Evolutionary conservation across 2,113 vertebrate species (phyloP).

Genomic region (Nerophis ophidion): DNA sequence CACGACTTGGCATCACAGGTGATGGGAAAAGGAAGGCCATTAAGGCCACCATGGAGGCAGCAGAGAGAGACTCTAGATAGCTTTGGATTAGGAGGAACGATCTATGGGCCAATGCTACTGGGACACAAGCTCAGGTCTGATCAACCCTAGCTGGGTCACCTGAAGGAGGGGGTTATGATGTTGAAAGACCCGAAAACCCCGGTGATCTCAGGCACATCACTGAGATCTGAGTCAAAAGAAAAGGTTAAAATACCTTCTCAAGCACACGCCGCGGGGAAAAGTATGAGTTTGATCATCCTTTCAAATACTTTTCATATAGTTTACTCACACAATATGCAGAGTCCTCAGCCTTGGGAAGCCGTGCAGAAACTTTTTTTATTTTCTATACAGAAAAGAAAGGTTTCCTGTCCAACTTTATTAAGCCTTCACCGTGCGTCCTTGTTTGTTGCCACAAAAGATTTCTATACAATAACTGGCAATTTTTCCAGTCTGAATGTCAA

Average conservation of each 20-base stretch:
- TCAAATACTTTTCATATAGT: not conserved
- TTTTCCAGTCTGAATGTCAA: constrained; percentile 10
- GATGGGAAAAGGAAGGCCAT: no score
- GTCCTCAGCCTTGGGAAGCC: constrained; percentile 53
- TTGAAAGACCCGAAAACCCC: no score
- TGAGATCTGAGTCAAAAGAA: no score
- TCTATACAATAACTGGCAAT: constrained; percentile 27
- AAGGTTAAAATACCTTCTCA: constrained; percentile 27
- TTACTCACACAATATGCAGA: constrained; percentile 5
- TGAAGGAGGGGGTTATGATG: no score
- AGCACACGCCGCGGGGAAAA: not conserved
- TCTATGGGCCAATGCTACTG: no score
- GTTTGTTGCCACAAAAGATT: constrained; percentile 32
- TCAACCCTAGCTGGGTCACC: no score
- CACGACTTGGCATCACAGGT: no score
- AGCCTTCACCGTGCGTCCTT: constrained; percentile 41
- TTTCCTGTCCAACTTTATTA: constrained; percentile 30
- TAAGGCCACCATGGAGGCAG: no score
- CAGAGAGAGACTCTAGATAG: no score
- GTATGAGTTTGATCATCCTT: not conserved
- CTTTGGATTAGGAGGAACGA: no score
- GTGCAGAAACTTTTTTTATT: constrained; percentile 56
- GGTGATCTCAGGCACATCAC: no score
- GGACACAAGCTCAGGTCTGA: no score
- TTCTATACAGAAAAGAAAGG: not conserved